Evolutionary conservation across 2,888 invertebrate species (phyloP).

Genomic region (Volucella zonaria): DNA sequence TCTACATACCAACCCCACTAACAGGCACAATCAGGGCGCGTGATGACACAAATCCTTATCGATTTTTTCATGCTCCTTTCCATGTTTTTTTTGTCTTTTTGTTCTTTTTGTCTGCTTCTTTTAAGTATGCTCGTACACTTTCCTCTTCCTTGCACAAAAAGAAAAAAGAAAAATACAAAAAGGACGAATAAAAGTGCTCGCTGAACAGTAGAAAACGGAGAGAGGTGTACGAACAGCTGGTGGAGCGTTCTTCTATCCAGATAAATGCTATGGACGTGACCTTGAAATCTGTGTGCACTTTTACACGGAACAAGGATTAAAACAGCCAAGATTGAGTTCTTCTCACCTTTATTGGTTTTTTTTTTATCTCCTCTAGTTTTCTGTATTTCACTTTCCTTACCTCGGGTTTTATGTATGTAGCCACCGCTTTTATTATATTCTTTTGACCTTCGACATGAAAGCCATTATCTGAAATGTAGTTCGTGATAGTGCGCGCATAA

Average conservation of each 20-base stretch:
- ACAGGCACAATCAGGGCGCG: not conserved
- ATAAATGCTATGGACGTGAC: slow-evolving; percentile 11
- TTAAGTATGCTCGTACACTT: no score
- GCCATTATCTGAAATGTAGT: slow-evolving; percentile 8
- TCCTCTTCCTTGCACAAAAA: not conserved
- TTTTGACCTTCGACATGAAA: slow-evolving; percentile 15
- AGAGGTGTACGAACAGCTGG: not conserved
- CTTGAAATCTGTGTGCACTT: slow-evolving; percentile 35
- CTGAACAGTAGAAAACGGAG: not conserved
- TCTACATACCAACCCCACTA: not conserved
- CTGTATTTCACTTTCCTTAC: no score
- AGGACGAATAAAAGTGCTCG: not conserved
- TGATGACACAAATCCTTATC: slow-evolving; percentile 29
- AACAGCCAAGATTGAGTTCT: not conserved
- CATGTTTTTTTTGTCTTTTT: not conserved
- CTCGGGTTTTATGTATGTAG: no score
- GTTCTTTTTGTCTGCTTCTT: not conserved
- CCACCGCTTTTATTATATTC: slow-evolving; percentile 6
- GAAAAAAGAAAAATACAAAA: not conserved
- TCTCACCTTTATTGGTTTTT: not conserved
- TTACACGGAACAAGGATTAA: slow-evolving; percentile 13
- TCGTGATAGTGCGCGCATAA: slow-evolving; percentile 25
- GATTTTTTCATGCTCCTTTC: slow-evolving; percentile 8
- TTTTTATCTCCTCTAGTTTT: not conserved
- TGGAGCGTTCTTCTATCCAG: not conserved